Evolutionary conservation across 2,888 invertebrate species (phyloP), one percentile per base, ranked within the genome.

Genomic region (Candidula unifasciata): DNA sequence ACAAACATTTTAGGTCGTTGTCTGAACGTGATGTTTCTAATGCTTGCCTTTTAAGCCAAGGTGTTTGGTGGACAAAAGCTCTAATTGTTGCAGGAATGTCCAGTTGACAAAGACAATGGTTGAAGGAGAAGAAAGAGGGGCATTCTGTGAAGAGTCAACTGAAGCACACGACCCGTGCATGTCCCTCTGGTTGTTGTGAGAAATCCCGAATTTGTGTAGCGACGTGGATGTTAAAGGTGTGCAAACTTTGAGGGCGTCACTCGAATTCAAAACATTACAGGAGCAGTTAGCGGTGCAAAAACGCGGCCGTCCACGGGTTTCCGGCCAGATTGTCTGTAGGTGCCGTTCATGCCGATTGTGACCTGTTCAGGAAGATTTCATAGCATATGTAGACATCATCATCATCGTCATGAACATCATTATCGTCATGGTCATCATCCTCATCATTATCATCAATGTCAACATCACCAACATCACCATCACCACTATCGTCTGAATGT

Each of bases 61-160:
- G 37, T 69, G 80, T 69, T 69, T 30, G 30, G 18, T 35, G 69
- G 69, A 80, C 80, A 80, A 80, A 66, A 54, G 69, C 44, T 33
- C 80, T 80, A 80, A 80, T 80, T 80, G 80, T 80, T 54, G 30
- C 52, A 52, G 52, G 69, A 80, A 80, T 80, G 27, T 24, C 80
- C 3, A 68, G 80, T 80, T 80, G 68, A 80, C 80, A 80, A 80
- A 80, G 80, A 69, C 80, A 80, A 80, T 80, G 60, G 44, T 2
- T 80, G 80, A 52, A 44, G 30, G 18, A 37, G 69, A 37, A 52
- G 68, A 68, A 69, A 80, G n/a, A n/a, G 44, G 69, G 54, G 30
- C 69, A 54, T 80, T 80, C 37, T 21, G 33, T 27, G 10, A 1
- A 21, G 54, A 66, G 69, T 80, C 80, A 80, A 80, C 80, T 35